These are phyloP conservation scores for Germaria angustata DNA, from an alignment of 2,888 invertebrate species.

Conservation along the genomic window DNA sequence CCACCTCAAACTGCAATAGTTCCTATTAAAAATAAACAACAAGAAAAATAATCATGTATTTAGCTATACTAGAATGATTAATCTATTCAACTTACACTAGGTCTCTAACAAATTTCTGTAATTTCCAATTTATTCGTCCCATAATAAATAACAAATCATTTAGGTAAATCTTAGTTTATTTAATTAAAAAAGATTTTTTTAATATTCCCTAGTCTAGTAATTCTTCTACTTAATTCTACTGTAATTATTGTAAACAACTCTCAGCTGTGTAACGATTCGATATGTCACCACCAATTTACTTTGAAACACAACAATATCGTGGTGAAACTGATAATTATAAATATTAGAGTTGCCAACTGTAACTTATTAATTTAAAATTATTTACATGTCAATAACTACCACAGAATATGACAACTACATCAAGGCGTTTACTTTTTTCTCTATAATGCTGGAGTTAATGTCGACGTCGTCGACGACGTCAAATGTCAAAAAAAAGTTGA, in stretches of 20 bases:
- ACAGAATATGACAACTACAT: too few relatives aligned
- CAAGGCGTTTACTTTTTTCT: too few relatives aligned
- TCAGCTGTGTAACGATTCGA: background rate
- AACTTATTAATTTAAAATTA: too few relatives aligned
- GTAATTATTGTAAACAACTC: background rate
- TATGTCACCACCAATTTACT: too few relatives aligned
- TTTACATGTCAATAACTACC: too few relatives aligned
- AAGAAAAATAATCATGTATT: background rate
- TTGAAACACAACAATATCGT: background rate
- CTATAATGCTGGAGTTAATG: too few relatives aligned
- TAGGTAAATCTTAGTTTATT: background rate
- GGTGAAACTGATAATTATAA: background rate
- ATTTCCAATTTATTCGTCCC: slow-evolving; percentile 66
- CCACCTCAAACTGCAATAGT: slow-evolving; percentile 71
- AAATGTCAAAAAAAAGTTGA: too few relatives aligned
- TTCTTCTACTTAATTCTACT: too few relatives aligned
- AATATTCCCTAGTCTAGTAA: too few relatives aligned
- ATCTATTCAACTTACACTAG: slow-evolving; percentile 52
- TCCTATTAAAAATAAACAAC: slow-evolving; percentile 67
- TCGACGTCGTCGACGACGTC: too few relatives aligned
- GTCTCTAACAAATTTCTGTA: slow-evolving; percentile 30
- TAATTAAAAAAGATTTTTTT: background rate
- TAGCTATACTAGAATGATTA: too few relatives aligned
- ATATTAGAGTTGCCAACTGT: too few relatives aligned
- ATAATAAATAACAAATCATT: slow-evolving; percentile 1